A percentile compares a stretch with the other conserved stretches of the same genome.
These are phyloP conservation scores for Stigmatopora argus DNA, from an alignment of 2,113 vertebrate species.

Conservation along the genomic window DNA sequence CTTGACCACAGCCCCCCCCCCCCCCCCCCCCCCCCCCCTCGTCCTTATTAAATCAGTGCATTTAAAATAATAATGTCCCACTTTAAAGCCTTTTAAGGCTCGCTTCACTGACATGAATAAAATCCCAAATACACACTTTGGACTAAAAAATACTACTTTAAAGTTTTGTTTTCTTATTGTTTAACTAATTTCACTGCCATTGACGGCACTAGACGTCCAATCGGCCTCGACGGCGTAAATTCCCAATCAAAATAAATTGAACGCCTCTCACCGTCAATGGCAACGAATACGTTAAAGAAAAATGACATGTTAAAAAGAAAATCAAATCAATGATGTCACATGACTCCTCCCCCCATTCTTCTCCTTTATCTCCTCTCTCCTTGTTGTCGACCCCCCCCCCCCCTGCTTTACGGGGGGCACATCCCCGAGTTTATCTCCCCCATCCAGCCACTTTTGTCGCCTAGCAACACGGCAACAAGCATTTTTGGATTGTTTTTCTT, in stretches of 20 bases:
- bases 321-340: not conserved
- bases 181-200: too few relatives aligned
- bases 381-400: conserved; percentile 7
- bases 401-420: conserved; percentile 42
- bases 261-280: too few relatives aligned
- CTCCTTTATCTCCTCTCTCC: conserved; percentile 8
- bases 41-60: too few relatives aligned
- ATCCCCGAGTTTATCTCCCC: conserved; percentile 68
- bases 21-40: too few relatives aligned
- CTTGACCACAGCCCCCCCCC: too few relatives aligned
- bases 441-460: conserved; percentile 69
- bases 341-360: not conserved
- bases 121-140: too few relatives aligned
- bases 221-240: too few relatives aligned
- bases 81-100: not conserved
- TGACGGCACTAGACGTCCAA: too few relatives aligned
- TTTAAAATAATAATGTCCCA: not conserved
- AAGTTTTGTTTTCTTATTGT: too few relatives aligned
- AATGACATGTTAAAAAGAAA: not conserved
- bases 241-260: too few relatives aligned
- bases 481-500: conserved; percentile 10
- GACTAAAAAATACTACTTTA: too few relatives aligned
- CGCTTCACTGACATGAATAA: too few relatives aligned
- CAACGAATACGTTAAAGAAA: not conserved
- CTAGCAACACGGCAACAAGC: conserved; percentile 72